Base-by-base conservation (phyloP, 2,888 invertebrate genomes). In the Noctua pronuba region DNA sequence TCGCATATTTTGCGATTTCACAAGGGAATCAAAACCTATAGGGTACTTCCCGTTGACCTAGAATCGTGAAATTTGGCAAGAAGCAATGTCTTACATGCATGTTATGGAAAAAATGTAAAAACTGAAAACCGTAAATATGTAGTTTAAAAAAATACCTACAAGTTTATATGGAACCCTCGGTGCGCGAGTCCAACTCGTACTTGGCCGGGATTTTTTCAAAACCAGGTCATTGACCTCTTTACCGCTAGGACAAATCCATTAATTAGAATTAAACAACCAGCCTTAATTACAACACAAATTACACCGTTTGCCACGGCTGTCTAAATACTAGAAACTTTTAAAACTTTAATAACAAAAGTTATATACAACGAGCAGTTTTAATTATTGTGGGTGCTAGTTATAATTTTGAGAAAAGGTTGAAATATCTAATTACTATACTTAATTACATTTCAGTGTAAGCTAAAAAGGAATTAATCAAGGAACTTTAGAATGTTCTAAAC, bases 301-400 rank as follows among this genome's bases (percentile, higher is more conserved):
- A 66, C 28, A 52, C 35, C 7, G 24, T 71, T 44, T 38, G 16
- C 44, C 16, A 52, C 52, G 18, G 41, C 49, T 46, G 28, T 52
- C 49, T 67, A 74, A 67, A 67, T 38, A 79, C 46, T 65, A 28
- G 41, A 28, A 65, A 65, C 65, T 41, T 80, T 67, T 67, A 31
- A 70, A 79, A 79, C 52, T 70, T 60, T 71, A 66, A 70, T 62
- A 79, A 41, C 49, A 62, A 79, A 79, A 79, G 28, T 71, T 67
- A 24, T 67, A 24, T 18, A 31, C 5, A 58, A 46, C 38, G 18
- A 66, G 8, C 38, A 31, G 4, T 66, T 38, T 60, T 69, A 60
- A 41, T 24, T 75, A 62, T 60, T 60, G 13, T 66, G 16, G 16
- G 38, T 41, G 8, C 28, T 18, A 38, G 55, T 65, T 28, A 49